A percentile compares a stretch with the other conserved stretches of the same genome.
These are phyloP conservation scores for Drosophila kurseongensis DNA, from an alignment of 1,140 invertebrate genomes.

Conservation along the genomic window DNA sequence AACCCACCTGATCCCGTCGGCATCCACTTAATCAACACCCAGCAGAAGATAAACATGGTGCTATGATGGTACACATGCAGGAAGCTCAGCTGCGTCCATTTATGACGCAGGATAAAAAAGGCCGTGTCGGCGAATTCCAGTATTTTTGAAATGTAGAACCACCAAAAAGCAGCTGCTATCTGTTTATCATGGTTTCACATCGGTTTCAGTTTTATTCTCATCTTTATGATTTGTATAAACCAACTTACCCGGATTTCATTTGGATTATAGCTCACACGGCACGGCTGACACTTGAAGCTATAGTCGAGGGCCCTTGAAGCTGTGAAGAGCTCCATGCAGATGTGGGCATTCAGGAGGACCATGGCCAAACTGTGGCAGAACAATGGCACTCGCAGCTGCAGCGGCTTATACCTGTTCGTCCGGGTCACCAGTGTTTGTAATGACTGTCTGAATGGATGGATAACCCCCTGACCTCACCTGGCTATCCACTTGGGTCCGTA, in stretches of 20 bases:
- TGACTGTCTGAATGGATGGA: background rate
- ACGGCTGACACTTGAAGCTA: constrained; percentile 95
- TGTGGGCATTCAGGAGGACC: constrained; percentile 94
- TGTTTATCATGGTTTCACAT: constrained; percentile 79
- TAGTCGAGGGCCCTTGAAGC: constrained; percentile 92
- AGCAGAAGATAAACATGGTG: constrained; percentile 96
- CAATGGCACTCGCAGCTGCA: constrained; percentile 91
- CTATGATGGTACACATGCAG: constrained; percentile 97
- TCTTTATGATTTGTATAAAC: too few species aligned
- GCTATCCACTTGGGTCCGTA: constrained; percentile 93
- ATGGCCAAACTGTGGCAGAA: constrained; percentile 95
- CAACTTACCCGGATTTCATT: constrained; percentile 90
- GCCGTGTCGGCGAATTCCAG: constrained; percentile 97
- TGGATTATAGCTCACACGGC: constrained; percentile 91
- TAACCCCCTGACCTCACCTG: constrained; percentile 84
- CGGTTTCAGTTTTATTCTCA: background rate
- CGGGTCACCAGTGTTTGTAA: constrained; percentile 10
- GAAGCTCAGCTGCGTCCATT: constrained; percentile 94
- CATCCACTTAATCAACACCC: constrained; percentile 98
- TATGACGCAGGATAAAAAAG: constrained; percentile 96
- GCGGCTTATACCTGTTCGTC: constrained; percentile 87
- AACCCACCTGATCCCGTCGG: constrained; percentile 95
- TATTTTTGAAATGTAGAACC: constrained; percentile 98
- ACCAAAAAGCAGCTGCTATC: constrained; percentile 97
- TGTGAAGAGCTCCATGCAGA: constrained; percentile 90